Percentiles rank a stretch among this genome's conserved stretches.
Conservation (phyloP, 2,797 vertebrate species). For the Ispidina lecontei region DNA sequence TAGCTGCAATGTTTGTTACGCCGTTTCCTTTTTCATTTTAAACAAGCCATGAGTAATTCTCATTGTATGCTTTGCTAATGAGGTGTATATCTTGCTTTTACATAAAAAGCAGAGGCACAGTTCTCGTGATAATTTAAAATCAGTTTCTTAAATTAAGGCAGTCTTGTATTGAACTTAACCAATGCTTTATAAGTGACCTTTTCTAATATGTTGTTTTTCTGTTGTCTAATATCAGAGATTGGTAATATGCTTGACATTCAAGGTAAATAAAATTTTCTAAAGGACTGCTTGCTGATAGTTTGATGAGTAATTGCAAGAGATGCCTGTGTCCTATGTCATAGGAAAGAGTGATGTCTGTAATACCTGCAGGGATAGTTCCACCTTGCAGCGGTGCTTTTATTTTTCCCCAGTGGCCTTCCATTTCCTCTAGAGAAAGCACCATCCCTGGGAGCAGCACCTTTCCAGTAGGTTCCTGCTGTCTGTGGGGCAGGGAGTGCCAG, state of each 20-base stretch:
- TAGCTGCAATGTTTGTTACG: conserved; percentile 46
- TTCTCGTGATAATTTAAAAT: conserved; percentile 39
- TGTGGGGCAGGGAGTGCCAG: background rate
- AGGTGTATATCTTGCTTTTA: conserved; percentile 47
- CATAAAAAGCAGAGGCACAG: conserved; percentile 13
- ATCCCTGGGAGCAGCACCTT: background rate
- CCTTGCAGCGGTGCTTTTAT: background rate
- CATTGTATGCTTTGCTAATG: conserved; percentile 58
- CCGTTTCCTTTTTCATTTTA: conserved; percentile 63
- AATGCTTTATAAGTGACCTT: conserved; percentile 26
- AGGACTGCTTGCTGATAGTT: background rate
- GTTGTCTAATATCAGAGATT: conserved; percentile 51
- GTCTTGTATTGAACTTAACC: conserved; percentile 51
- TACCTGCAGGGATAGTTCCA: background rate
- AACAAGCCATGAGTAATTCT: conserved; percentile 59
- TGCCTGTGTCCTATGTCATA: background rate
- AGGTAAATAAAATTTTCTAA: conserved; percentile 75
- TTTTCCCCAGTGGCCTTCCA: background rate
- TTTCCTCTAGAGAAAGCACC: background rate
- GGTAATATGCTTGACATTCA: conserved; percentile 71
- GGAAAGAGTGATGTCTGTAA: background rate
- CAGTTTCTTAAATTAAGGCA: conserved; percentile 63
- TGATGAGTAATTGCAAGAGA: background rate
- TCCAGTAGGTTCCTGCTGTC: rapidly evolving
- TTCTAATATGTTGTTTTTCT: conserved; percentile 50